A percentile compares a stretch with the other conserved stretches of the same genome.
Conservation (phyloP, 2,888 invertebrate species). For the Caenorhabditis uteleia region DNA sequence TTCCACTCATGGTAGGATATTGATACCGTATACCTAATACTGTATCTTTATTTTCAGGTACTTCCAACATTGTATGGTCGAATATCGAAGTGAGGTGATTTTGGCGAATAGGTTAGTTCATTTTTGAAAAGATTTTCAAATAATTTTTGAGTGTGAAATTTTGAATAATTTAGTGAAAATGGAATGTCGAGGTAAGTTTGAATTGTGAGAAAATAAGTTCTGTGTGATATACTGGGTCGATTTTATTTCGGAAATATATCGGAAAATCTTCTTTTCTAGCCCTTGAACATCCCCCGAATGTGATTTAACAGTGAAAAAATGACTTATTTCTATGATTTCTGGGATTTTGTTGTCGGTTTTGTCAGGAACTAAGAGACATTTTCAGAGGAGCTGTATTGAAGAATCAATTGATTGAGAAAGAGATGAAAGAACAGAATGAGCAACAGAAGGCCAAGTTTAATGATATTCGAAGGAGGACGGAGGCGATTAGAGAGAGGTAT, state of each 20-base stretch:
- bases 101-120: slow-evolving; percentile 79
- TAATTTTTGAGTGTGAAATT: not conserved
- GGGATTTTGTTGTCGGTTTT: not conserved
- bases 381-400: slow-evolving; percentile 89
- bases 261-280: not conserved
- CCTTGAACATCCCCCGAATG: slow-evolving; percentile 13
- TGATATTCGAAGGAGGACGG: slow-evolving; percentile 94
- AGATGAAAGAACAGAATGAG: slow-evolving; percentile 86
- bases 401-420: slow-evolving; percentile 86
- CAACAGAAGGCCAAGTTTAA: slow-evolving; percentile 85
- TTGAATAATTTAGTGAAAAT: slow-evolving; percentile 14
- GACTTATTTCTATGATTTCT: slow-evolving; percentile 5
- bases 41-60: slow-evolving; percentile 76
- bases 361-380: not conserved
- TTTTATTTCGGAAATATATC: too few relatives aligned
- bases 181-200: slow-evolving; percentile 26
- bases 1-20: slow-evolving; percentile 92
- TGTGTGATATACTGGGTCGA: slow-evolving; percentile 6
- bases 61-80: slow-evolving; percentile 94
- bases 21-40: slow-evolving; percentile 1
- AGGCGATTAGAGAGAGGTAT: slow-evolving; percentile 77
- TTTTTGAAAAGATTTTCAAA: not conserved
- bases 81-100: slow-evolving; percentile 91
- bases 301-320: slow-evolving; percentile 10
- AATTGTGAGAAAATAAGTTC: slow-evolving; percentile 13